Evolutionary conservation across 1,140 invertebrate species (phyloP).

Genomic region (Bombus difficillimus): DNA sequence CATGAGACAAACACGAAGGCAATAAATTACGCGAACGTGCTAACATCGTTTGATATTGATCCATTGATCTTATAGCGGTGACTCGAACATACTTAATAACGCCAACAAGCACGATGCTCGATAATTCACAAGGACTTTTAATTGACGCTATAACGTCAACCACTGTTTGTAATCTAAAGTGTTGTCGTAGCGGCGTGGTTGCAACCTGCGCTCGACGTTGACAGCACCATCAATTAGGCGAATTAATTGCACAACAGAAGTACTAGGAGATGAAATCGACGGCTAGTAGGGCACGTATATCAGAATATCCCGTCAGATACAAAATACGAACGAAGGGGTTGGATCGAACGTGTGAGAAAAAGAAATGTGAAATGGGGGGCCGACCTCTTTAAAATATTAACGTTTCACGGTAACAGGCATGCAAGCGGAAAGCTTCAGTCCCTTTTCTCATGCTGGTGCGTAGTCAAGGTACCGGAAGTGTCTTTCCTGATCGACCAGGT

Average conservation of each 20-base stretch:
- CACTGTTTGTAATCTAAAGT: slow-evolving; percentile 35
- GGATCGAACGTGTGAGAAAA: not conserved
- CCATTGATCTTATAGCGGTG: not conserved
- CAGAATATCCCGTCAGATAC: not conserved
- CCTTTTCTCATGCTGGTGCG: slow-evolving; percentile 69
- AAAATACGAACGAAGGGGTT: not conserved
- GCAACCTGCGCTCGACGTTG: slow-evolving; percentile 32
- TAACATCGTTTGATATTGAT: not conserved
- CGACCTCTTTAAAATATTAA: slow-evolving; percentile 33
- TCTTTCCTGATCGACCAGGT: slow-evolving; percentile 60
- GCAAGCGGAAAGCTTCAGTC: slow-evolving; percentile 61
- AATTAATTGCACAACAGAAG: slow-evolving; percentile 47
- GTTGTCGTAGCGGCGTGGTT: slow-evolving; percentile 10
- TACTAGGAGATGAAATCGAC: slow-evolving; percentile 41
- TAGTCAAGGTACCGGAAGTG: slow-evolving; percentile 54
- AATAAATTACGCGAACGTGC: not conserved
- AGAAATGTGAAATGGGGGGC: not conserved
- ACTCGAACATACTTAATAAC: slow-evolving; percentile 20
- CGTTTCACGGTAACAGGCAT: slow-evolving; percentile 58
- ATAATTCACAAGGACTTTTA: slow-evolving; percentile 49
- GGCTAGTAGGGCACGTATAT: not conserved
- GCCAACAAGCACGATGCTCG: slow-evolving; percentile 11
- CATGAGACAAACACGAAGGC: not conserved
- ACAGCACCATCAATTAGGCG: slow-evolving; percentile 36
- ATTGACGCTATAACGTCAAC: slow-evolving; percentile 25